Evolutionary conservation across 1,140 invertebrate species (phyloP).

Genomic region (Dendroctonus ponderosae): DNA sequence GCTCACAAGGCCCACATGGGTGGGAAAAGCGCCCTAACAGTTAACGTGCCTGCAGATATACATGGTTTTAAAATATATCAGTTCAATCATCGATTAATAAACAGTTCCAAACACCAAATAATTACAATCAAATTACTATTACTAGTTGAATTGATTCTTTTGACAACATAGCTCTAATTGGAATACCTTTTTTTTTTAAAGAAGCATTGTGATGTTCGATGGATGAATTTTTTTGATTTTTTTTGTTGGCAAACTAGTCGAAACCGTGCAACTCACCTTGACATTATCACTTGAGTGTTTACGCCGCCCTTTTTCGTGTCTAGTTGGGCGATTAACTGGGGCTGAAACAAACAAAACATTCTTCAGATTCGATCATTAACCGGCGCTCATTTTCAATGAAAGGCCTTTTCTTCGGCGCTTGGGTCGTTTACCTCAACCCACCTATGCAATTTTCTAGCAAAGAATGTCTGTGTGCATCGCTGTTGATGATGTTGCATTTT

Average conservation of each 20-base stretch:
- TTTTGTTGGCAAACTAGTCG: conserved; percentile 22
- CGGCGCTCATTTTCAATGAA: too few relatives aligned
- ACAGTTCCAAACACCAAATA: conserved; percentile 40
- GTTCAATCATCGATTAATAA: conserved; percentile 4
- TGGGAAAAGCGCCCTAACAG: conserved; percentile 39
- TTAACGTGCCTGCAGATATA: conserved; percentile 45
- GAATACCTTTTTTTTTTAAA: conserved; percentile 41
- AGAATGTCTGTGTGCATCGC: too few relatives aligned
- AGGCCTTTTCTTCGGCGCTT: too few relatives aligned
- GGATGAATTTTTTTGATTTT: conserved; percentile 43
- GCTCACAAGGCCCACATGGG: conserved; percentile 20
- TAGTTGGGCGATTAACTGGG: conserved; percentile 47
- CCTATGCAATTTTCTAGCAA: too few relatives aligned
- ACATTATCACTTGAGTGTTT: conserved; percentile 47
- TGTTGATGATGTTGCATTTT: too few relatives aligned
- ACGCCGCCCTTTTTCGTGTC: conserved; percentile 51
- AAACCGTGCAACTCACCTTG: conserved; percentile 49
- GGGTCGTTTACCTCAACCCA: too few relatives aligned
- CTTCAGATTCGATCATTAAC: too few relatives aligned
- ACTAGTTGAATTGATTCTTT: conserved; percentile 14
- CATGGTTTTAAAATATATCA: conserved; percentile 43
- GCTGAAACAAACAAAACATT: conserved; percentile 41
- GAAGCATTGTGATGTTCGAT: conserved; percentile 48
- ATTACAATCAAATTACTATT: conserved; percentile 7
- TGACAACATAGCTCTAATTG: conserved; percentile 31